A percentile compares a stretch with the other conserved stretches of the same genome.
These are phyloP conservation scores for Aptenodytes forsteri DNA, from an alignment of 2,113 vertebrate genomes.

Conservation along the genomic window DNA sequence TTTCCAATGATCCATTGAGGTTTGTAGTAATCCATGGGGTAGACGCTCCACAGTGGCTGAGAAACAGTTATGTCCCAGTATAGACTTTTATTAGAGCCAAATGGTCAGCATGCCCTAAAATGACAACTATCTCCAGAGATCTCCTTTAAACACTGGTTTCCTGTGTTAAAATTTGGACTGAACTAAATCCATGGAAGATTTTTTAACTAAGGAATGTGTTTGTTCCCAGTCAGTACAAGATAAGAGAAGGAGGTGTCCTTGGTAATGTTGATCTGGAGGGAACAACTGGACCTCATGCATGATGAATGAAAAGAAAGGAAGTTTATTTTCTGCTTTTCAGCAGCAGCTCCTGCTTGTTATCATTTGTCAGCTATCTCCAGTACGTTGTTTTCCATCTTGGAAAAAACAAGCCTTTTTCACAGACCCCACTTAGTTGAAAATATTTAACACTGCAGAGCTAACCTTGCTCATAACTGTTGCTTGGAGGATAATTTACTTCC, in stretches of 20 bases:
- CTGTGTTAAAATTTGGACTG: neutral
- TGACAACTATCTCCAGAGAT: neutral
- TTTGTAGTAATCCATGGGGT: neutral
- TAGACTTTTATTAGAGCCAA: neutral
- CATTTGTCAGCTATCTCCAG: neutral
- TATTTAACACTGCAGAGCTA: neutral
- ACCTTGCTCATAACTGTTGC: neutral
- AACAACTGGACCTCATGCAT: neutral
- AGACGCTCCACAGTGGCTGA: neutral
- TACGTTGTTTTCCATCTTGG: neutral
- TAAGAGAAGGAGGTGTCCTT: slow-evolving; percentile 18
- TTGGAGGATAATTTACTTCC: neutral
- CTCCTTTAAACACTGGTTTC: neutral
- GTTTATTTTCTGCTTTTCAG: slow-evolving; percentile 28
- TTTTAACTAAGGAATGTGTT: neutral
- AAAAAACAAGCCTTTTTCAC: neutral
- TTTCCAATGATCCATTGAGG: neutral
- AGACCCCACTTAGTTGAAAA: neutral
- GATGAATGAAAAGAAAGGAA: slow-evolving; percentile 14
- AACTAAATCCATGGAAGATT: neutral
- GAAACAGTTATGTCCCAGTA: neutral
- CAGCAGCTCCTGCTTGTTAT: neutral
- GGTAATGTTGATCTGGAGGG: neutral
- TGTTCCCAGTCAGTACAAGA: neutral
- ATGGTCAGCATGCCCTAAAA: neutral